phyloP scores from a whole-genome alignment of 1,140 invertebrate genomes.

The Bombus consobrinus region DNA sequence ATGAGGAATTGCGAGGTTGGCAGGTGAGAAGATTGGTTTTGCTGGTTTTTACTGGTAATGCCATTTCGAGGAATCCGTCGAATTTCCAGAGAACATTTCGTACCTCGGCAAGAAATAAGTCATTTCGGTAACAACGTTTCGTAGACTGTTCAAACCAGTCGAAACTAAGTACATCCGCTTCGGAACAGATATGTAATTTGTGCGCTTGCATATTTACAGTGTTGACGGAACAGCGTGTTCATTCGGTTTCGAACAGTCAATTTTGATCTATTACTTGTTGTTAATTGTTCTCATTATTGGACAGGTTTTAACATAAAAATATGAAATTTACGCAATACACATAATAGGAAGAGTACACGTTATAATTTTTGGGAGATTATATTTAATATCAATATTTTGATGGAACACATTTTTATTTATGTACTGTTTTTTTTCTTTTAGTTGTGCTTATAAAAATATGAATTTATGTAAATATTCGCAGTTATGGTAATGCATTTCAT shows the following conservation, averaged over 20 bases:
- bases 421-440: neutral
- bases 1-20: constrained; percentile 50
- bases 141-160: constrained; percentile 5
- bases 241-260: neutral
- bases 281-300: no score
- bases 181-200: neutral
- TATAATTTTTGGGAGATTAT: no score
- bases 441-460: no score
- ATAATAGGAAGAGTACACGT: neutral
- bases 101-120: constrained; percentile 51
- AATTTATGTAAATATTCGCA: no score
- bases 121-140: constrained; percentile 53
- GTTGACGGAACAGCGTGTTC: neutral
- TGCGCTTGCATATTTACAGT: neutral
- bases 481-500: neutral
- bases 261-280: neutral
- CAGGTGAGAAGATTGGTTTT: constrained; percentile 46
- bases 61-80: constrained; percentile 61
- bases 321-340: neutral
- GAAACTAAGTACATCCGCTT: neutral
- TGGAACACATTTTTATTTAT: neutral
- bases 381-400: no score
- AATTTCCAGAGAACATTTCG: constrained; percentile 61
- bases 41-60: constrained; percentile 55
- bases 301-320: neutral